A percentile compares a stretch with the other conserved stretches of the same genome.
Conservation (phyloP, 2,797 vertebrate genomes). For the Danio albolineatus region DNA sequence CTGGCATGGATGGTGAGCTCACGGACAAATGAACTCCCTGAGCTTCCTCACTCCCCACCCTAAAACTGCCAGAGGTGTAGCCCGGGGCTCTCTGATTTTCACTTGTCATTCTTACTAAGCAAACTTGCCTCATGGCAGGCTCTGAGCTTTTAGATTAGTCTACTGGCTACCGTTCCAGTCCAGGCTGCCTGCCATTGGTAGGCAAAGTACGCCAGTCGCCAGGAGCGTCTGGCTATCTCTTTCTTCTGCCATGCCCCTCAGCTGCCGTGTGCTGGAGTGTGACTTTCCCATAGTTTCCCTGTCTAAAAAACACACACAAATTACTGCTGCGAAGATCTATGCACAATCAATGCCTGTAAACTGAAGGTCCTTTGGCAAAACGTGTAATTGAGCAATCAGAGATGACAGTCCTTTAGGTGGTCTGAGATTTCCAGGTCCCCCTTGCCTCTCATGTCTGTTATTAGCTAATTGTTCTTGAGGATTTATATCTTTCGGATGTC, state of each 20-base stretch:
- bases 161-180: slow-evolving; percentile 36
- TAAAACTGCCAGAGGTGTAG: slow-evolving; percentile 49
- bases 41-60: slow-evolving; percentile 21
- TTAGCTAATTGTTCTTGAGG: slow-evolving; percentile 66
- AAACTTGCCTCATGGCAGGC: slow-evolving; percentile 47
- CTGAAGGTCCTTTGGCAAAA: slow-evolving; percentile 55
- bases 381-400: slow-evolving; percentile 71
- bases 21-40: slow-evolving; percentile 26
- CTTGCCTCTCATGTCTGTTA: slow-evolving; percentile 59
- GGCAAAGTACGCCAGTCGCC: slow-evolving; percentile 28
- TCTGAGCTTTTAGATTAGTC: slow-evolving; percentile 46
- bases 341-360: slow-evolving; percentile 31
- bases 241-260: slow-evolving; percentile 44
- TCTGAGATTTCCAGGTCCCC: slow-evolving; percentile 64
- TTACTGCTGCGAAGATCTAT: slow-evolving; percentile 18
- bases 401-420: slow-evolving; percentile 66
- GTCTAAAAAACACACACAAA: slow-evolving; percentile 26
- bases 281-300: slow-evolving; percentile 27
- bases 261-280: slow-evolving; percentile 16
- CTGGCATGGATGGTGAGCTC: slow-evolving; percentile 23
- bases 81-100: slow-evolving; percentile 53
- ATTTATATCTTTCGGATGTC: slow-evolving; percentile 65
- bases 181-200: slow-evolving; percentile 45
- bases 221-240: slow-evolving; percentile 10
- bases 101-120: slow-evolving; percentile 59